Conservation (phyloP, 92 coral and sea anemone species). For the Palythoa grandis region DNA sequence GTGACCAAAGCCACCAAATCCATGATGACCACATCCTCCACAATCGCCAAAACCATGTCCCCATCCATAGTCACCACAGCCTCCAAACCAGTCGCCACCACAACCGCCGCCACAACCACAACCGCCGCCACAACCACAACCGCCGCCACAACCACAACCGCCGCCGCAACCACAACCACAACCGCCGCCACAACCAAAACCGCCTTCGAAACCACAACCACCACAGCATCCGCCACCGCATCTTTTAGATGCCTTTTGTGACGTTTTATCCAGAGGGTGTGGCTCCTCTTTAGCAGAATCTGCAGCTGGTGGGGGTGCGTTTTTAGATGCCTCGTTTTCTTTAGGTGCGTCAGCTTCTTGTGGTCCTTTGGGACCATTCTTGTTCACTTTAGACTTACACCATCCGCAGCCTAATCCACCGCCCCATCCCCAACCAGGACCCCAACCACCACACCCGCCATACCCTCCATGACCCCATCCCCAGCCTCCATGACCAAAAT, state of each 20-base stretch:
- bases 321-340: background rate
- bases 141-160: slow-evolving; percentile 34
- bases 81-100: slow-evolving; percentile 46
- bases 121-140: slow-evolving; percentile 22
- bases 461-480: slow-evolving; percentile 47
- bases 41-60: slow-evolving; percentile 60
- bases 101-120: slow-evolving; percentile 44
- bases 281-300: slow-evolving; percentile 3
- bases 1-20: slow-evolving; percentile 51
- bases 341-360: background rate
- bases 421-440: slow-evolving; percentile 53
- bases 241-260: slow-evolving; percentile 29
- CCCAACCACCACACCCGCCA: slow-evolving; percentile 45
- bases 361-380: slow-evolving; percentile 30
- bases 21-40: slow-evolving; percentile 57
- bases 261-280: background rate
- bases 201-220: slow-evolving; percentile 12
- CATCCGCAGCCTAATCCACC: slow-evolving; percentile 48
- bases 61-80: slow-evolving; percentile 48
- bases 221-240: slow-evolving; percentile 12
- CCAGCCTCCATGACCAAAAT: slow-evolving; percentile 7
- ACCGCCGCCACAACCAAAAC: slow-evolving; percentile 12
- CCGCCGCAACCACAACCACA: slow-evolving; percentile 26
- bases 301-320: slow-evolving; percentile 3
- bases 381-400: slow-evolving; percentile 73